phyloP scores from a whole-genome alignment of 1,140 invertebrate species.

The Oedothorax gibbosus region DNA sequence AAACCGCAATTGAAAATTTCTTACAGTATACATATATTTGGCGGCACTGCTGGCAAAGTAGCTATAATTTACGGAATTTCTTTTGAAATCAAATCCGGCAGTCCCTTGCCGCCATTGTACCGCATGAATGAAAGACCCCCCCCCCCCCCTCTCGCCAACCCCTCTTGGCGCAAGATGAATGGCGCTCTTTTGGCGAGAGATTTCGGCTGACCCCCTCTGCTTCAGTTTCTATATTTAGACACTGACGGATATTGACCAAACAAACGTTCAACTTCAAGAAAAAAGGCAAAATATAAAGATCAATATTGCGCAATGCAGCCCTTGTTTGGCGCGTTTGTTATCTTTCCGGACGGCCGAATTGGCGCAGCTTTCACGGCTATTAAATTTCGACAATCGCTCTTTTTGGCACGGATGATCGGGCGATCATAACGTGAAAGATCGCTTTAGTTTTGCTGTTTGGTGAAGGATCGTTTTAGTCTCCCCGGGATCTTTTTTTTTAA shows the following conservation, averaged over 20 bases:
- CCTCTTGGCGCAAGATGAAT: background rate
- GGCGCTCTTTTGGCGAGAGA: slow-evolving; percentile 4
- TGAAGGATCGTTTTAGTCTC: too few relatives aligned
- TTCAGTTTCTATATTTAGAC: slow-evolving; percentile 59
- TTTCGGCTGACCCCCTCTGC: slow-evolving; percentile 31
- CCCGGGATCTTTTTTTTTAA: too few relatives aligned
- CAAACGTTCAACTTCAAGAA: background rate
- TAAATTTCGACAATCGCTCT: slow-evolving; percentile 56
- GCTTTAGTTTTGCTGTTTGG: too few relatives aligned
- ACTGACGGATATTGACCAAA: slow-evolving; percentile 58
- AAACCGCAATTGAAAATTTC: too few relatives aligned
- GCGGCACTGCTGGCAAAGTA: too few relatives aligned
- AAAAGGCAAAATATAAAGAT: slow-evolving; percentile 52
- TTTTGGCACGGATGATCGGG: slow-evolving; percentile 5
- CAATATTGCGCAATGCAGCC: slow-evolving; percentile 61
- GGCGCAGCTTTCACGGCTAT: slow-evolving; percentile 60
- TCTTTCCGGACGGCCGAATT: slow-evolving; percentile 48
- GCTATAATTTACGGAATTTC: too few relatives aligned
- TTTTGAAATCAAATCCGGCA: slow-evolving; percentile 1
- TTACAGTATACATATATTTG: too few relatives aligned
- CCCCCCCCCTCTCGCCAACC: background rate
- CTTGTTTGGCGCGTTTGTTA: slow-evolving; percentile 50
- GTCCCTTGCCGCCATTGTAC: slow-evolving; percentile 47
- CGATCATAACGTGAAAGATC: background rate
- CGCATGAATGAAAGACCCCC: slow-evolving; percentile 35